Conservation (phyloP, 2,113 vertebrate species). For the Salvelinus alpinus region DNA sequence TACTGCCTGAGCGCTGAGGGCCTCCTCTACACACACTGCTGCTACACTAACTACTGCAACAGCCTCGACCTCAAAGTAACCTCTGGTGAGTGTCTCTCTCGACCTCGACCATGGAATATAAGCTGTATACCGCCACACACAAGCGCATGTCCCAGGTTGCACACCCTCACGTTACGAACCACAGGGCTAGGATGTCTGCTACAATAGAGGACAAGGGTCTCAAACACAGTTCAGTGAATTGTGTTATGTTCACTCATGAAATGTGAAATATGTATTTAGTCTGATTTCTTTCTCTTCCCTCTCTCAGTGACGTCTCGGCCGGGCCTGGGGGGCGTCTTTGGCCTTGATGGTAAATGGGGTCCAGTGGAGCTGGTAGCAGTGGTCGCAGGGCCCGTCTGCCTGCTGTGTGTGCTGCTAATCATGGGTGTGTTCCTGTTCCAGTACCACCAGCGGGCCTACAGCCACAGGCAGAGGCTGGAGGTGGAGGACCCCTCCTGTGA, state of each 20-base stretch:
- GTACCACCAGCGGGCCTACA: constrained; percentile 88
- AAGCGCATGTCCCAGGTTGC: neutral
- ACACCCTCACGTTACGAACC: neutral
- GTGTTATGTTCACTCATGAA: too few species aligned
- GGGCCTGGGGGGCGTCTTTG: constrained; percentile 48
- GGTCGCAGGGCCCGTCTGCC: constrained; percentile 86
- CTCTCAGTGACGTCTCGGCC: constrained; percentile 45
- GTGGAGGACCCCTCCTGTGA: constrained; percentile 94
- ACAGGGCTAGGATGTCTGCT: neutral
- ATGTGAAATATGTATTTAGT: neutral
- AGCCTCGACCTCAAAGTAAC: constrained; percentile 87
- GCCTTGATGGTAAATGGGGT: constrained; percentile 77
- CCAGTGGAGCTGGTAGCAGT: constrained; percentile 90
- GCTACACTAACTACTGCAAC: constrained; percentile 94
- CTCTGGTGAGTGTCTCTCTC: constrained; percentile 72
- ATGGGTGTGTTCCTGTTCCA: constrained; percentile 85
- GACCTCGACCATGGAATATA: neutral
- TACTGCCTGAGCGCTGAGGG: constrained; percentile 89
- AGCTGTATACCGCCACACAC: neutral
- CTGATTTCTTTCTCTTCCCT: neutral
- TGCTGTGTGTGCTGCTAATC: constrained; percentile 85
- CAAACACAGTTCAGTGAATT: too few species aligned
- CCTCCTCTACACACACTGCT: constrained; percentile 91
- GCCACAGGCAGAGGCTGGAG: constrained; percentile 89
- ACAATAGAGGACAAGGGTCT: neutral